Percentiles rank a stretch among this genome's conserved stretches.
Conservation (phyloP, 2,888 invertebrate genomes). For the Pocota personata region DNA sequence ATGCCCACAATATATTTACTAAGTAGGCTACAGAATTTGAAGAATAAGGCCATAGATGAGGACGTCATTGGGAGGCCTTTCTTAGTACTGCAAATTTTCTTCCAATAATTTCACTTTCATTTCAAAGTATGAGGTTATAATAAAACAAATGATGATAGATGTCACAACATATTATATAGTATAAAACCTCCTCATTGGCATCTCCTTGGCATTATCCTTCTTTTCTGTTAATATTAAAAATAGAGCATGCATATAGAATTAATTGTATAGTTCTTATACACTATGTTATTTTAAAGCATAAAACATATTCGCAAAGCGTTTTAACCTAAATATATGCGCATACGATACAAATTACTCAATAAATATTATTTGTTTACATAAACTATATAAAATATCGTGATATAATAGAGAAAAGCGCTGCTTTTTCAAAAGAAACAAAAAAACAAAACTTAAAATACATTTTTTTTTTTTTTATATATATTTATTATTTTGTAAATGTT, state of each 20-base stretch:
- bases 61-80: not conserved
- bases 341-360: slow-evolving; percentile 55
- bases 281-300: slow-evolving; percentile 20
- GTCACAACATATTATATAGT: not conserved
- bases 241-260: slow-evolving; percentile 32
- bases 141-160: not conserved
- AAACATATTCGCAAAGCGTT: slow-evolving; percentile 15
- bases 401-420: slow-evolving; percentile 48
- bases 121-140: not conserved
- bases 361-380: slow-evolving; percentile 45
- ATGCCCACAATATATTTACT: slow-evolving; percentile 2
- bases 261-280: slow-evolving; percentile 31
- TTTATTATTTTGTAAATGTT: slow-evolving; percentile 65
- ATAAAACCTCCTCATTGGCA: not conserved
- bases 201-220: not conserved
- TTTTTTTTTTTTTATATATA: slow-evolving; percentile 41
- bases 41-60: not conserved
- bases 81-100: not conserved
- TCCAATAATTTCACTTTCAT: not conserved
- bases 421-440: slow-evolving; percentile 15
- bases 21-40: not conserved
- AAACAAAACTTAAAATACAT: slow-evolving; percentile 30
- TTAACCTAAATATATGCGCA: slow-evolving; percentile 22
- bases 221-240: not conserved
- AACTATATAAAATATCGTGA: slow-evolving; percentile 59